Percentiles rank a stretch among this genome's conserved stretches.
Evolutionary conservation across 2,888 invertebrate genomes (phyloP).

Genomic region (Minunthozetes semirufus): DNA sequence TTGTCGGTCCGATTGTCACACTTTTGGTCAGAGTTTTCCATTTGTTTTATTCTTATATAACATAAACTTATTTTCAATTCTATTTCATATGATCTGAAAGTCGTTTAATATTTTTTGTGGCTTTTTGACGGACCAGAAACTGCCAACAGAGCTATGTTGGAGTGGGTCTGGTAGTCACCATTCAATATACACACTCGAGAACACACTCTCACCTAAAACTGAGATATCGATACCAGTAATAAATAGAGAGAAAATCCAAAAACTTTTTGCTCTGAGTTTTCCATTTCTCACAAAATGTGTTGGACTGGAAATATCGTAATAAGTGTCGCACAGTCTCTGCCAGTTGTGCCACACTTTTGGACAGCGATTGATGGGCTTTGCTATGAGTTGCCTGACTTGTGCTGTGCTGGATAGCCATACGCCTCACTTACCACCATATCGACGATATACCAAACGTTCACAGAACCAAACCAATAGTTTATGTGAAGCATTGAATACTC

Average conservation of each 20-base stretch:
- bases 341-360: slow-evolving; percentile 17
- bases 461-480: background rate
- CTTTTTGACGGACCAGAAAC: slow-evolving; percentile 2
- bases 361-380: slow-evolving; percentile 27
- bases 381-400: background rate
- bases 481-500: slow-evolving; percentile 16
- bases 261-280: slow-evolving; percentile 20
- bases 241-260: slow-evolving; percentile 16
- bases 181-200: slow-evolving; percentile 25
- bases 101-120: slow-evolving; percentile 17
- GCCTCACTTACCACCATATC: slow-evolving; percentile 28
- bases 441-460: background rate
- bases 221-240: background rate
- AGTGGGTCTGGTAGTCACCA: slow-evolving; percentile 8
- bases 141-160: background rate
- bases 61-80: slow-evolving; percentile 17
- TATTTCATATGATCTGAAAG: background rate
- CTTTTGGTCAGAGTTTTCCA: slow-evolving; percentile 24
- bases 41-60: slow-evolving; percentile 8
- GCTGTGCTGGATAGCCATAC: slow-evolving; percentile 15
- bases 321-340: slow-evolving; percentile 21
- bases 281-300: slow-evolving; percentile 28
- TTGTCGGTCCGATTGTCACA: slow-evolving; percentile 11
- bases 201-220: slow-evolving; percentile 20
- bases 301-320: slow-evolving; percentile 23